A percentile compares a stretch with the other conserved stretches of the same genome.
These are phyloP conservation scores for Papilio xuthus DNA, from an alignment of 1,140 invertebrate species.

Conservation along the genomic window DNA sequence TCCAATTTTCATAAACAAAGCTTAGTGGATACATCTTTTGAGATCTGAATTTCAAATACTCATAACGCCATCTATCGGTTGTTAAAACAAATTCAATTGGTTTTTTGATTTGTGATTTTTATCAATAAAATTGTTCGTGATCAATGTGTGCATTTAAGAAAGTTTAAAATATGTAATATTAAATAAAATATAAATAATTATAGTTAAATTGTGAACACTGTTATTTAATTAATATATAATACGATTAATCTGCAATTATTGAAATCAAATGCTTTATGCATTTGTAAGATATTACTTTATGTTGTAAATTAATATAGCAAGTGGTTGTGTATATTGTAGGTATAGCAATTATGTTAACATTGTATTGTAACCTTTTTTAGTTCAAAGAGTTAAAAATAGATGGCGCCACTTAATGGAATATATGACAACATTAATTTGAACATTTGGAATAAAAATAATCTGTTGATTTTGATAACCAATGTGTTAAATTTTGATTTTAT, in stretches of 20 bases:
- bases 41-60: background rate
- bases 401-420: background rate
- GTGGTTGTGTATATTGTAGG: background rate
- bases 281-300: too few species aligned
- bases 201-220: too few species aligned
- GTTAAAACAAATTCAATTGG: background rate
- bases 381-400: background rate
- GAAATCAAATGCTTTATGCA: too few species aligned
- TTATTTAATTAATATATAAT: too few species aligned
- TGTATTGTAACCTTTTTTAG: background rate
- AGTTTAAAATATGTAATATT: too few species aligned
- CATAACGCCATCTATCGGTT: background rate
- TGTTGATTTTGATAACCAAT: too few species aligned
- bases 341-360: background rate
- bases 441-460: background rate
- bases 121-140: too few species aligned
- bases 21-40: background rate
- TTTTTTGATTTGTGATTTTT: background rate
- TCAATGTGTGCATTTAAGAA: too few species aligned
- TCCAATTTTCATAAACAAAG: background rate
- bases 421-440: background rate
- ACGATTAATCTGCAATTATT: too few species aligned
- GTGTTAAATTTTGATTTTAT: too few species aligned
- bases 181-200: too few species aligned
- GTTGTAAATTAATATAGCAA: background rate